These are phyloP conservation scores for Pecten maximus DNA, from an alignment of 2,888 invertebrate species.

Conservation along the genomic window DNA sequence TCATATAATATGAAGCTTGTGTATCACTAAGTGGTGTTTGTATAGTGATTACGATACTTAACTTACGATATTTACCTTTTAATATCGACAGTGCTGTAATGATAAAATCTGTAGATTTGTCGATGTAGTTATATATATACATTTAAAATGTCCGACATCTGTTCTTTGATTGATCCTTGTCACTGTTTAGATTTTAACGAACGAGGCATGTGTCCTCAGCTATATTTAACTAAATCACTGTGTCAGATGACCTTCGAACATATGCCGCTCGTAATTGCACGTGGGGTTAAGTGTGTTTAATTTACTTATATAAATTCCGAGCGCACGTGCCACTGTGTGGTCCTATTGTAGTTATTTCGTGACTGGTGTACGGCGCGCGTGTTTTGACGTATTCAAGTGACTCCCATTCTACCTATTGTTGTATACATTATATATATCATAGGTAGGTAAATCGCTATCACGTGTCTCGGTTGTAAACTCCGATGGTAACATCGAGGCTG, in stretches of 20 bases:
- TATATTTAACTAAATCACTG: not conserved
- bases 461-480: no score
- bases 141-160: not conserved
- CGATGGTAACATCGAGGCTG: not conserved
- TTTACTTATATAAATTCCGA: not conserved
- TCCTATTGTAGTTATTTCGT: not conserved
- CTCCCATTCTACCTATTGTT: not conserved
- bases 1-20: no score
- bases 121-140: not conserved
- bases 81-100: not conserved
- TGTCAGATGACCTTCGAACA: not conserved
- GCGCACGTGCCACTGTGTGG: not conserved
- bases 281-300: not conserved
- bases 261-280: not conserved
- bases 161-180: not conserved
- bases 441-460: no score
- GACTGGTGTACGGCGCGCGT: not conserved
- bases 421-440: not conserved
- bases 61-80: no score
- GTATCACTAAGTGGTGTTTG: no score
- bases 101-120: not conserved
- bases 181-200: not conserved
- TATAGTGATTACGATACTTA: no score
- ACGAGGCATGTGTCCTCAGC: no score
- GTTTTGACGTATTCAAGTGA: not conserved